Base-by-base conservation (phyloP, 2,113 vertebrate genomes). In the Glaucomys volans region DNA sequence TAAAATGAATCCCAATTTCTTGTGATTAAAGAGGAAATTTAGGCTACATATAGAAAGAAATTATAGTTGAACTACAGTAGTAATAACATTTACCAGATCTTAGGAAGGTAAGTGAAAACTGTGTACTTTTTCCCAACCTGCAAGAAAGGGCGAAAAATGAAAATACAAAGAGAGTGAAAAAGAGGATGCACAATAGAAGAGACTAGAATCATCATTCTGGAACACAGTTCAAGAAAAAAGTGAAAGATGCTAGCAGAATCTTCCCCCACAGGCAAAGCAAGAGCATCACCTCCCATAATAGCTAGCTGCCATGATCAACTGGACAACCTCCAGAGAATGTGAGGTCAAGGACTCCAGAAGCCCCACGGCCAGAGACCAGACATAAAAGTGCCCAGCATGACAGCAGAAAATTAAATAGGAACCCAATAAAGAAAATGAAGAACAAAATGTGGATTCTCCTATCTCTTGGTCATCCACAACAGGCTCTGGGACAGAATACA, bases 1-100 rank as follows among this genome's bases (percentile, higher is more conserved):
- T 88, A 94, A 42, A 77, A 24, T 80, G 12, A 76, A 59, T 26
- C 8, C 54, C 86, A n/a, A 95, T 85, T 95, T 95, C 37, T 87
- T 40, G 74, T 26, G 1, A 83, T 92, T 94, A 44, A 52, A 94
- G 59, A 84, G 14, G 11, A 59, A 95, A 93, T 84, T 72, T 2
- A 89, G 32, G 24, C 32, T 77, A 72, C 11, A 79, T 44, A 90
- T 44, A 90, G 28, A 37, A 94, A 95, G 26, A 44, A 93, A 72
- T 37, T 85, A 47, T 11, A 93, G 57, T 66, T 84, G 17, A 92
- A 95, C 57, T 81, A 82, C 16, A 72, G 16, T 24, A 40, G 24
- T 79, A 42, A 92, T 80, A 12, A 47, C 20, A 67, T 85, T 95
- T 47, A 94, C 9, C 76, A 40, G 47, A 62, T 85, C 35, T 90